Conservation (phyloP, 2,888 invertebrate genomes). For the Seira musarum region DNA sequence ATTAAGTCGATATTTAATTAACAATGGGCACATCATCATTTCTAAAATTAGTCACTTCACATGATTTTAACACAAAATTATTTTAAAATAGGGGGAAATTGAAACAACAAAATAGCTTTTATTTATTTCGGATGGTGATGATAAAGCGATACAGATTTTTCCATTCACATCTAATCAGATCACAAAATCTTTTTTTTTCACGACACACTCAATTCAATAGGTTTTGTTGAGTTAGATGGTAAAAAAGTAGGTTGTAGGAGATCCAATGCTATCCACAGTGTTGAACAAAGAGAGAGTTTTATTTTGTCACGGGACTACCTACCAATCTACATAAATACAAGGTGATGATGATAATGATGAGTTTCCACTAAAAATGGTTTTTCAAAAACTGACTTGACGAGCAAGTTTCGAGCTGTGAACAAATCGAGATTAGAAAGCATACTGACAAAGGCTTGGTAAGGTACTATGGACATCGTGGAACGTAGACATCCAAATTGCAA, state of each 20-base stretch:
- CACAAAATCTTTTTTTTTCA: too few species aligned
- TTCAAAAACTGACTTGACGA: background rate
- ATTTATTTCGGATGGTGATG: background rate
- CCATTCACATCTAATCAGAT: background rate
- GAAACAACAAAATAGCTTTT: background rate
- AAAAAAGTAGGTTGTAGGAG: constrained; percentile 10
- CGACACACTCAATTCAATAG: too few species aligned
- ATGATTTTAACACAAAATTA: background rate
- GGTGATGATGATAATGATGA: background rate
- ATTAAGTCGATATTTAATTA: constrained; percentile 11
- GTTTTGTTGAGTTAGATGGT: background rate
- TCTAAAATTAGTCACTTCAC: background rate
- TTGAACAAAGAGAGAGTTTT: constrained; percentile 1
- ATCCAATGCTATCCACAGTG: background rate
- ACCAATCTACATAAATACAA: background rate
- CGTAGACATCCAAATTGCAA: constrained; percentile 9
- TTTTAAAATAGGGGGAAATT: background rate
- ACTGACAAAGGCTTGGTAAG: constrained; percentile 53
- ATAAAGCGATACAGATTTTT: background rate
- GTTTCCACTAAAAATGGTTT: background rate
- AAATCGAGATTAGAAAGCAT: constrained; percentile 61
- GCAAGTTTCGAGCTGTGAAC: constrained; percentile 45
- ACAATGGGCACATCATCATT: background rate
- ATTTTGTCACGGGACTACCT: background rate
- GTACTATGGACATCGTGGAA: constrained; percentile 40